phyloP scores from a whole-genome alignment of 2,113 vertebrate genomes.

The Polyodon spathula region DNA sequence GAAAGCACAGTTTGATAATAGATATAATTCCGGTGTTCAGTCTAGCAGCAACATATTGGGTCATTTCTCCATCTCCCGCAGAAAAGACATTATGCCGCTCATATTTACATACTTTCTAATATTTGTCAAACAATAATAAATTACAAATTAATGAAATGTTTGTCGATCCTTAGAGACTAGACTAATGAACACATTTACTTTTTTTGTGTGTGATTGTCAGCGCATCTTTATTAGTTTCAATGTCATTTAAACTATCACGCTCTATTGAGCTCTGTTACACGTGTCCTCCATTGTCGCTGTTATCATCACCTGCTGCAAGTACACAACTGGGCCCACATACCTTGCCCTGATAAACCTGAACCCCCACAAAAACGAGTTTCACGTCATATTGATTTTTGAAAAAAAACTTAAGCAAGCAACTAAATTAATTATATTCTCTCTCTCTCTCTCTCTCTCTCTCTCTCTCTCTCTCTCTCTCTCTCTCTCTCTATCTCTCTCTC shows the following conservation, averaged over 20 bases:
- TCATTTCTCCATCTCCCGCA: constrained; percentile 98
- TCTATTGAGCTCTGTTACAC: constrained; percentile 96
- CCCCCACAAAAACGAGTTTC: too few relatives aligned
- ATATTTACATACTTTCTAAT: constrained; percentile 99
- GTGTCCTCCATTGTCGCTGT: constrained; percentile 69
- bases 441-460: too few relatives aligned
- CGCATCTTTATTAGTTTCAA: constrained; percentile 85
- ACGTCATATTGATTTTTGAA: too few relatives aligned
- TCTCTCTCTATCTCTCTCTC: too few relatives aligned
- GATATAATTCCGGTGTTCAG: constrained; percentile 89
- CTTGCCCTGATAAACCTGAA: background rate
- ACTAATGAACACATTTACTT: constrained; percentile 96
- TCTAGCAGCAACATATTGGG: constrained; percentile 89
- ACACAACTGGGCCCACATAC: constrained; percentile 31
- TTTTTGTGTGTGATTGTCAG: constrained; percentile 63
- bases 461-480: too few relatives aligned
- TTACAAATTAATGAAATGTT: constrained; percentile 99
- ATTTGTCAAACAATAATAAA: constrained; percentile 99
- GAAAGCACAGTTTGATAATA: constrained; percentile 88
- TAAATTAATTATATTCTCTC: too few relatives aligned
- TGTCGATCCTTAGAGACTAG: constrained; percentile 86
- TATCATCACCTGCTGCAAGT: constrained; percentile 89
- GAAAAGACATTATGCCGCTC: constrained; percentile 95
- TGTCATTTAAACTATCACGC: constrained; percentile 78
- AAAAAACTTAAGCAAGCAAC: too few relatives aligned